A percentile compares a stretch with the other conserved stretches of the same genome.
Conservation (phyloP, 2,113 vertebrate genomes). For the Podarcis raffonei region DNA sequence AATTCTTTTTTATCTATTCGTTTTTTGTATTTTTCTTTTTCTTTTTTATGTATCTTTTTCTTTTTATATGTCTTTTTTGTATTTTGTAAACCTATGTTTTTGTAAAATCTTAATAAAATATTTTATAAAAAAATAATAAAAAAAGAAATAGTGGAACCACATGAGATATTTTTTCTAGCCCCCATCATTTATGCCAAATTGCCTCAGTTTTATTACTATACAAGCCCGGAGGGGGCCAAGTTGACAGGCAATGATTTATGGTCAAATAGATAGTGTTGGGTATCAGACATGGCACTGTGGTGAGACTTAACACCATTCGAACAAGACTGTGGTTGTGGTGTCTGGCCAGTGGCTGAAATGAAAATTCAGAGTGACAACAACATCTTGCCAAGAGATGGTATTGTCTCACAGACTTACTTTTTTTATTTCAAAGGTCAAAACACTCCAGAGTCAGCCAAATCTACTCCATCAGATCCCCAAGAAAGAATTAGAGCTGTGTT, state of each 20-base stretch:
- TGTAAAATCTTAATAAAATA: no score
- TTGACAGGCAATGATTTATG: slow-evolving; percentile 50
- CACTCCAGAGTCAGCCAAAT: slow-evolving; percentile 38
- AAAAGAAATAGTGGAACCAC: slow-evolving; percentile 22
- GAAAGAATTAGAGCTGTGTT: slow-evolving; percentile 45
- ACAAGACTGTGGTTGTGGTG: slow-evolving; percentile 49
- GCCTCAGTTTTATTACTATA: slow-evolving; percentile 13
- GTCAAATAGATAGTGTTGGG: slow-evolving; percentile 18
- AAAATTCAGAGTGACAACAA: slow-evolving; percentile 51
- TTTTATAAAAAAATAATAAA: no score
- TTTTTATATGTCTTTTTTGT: no score
- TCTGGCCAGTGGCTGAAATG: slow-evolving; percentile 38
- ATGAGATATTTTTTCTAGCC: slow-evolving; percentile 24
- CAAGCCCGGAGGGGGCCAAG: slow-evolving; percentile 15
- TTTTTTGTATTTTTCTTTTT: no score
- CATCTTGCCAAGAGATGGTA: slow-evolving; percentile 55
- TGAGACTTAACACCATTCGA: slow-evolving; percentile 41
- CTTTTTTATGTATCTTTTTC: no score
- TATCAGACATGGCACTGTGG: slow-evolving; percentile 39
- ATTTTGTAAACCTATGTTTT: no score
- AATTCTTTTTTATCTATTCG: no score
- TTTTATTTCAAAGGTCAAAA: slow-evolving; percentile 61
- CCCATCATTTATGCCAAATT: slow-evolving; percentile 2
- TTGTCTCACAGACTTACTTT: slow-evolving; percentile 49
- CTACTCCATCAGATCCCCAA: slow-evolving; percentile 47